A percentile compares a stretch with the other conserved stretches of the same genome.
Conservation (phyloP, 2,113 vertebrate species). For the Cynopterus brachyotis region DNA sequence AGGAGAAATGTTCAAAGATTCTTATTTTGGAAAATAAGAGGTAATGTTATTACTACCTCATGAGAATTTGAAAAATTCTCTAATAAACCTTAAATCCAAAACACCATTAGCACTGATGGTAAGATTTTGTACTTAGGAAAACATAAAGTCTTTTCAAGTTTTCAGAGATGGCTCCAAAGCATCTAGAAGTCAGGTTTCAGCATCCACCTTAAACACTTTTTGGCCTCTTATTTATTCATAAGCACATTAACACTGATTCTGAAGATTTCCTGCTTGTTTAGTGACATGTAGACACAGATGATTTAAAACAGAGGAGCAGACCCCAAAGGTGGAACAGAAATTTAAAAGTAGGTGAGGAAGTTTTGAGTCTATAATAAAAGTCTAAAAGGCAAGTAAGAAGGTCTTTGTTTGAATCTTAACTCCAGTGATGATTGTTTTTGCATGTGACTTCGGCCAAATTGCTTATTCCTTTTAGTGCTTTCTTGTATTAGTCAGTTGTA, state of each 20-base stretch:
- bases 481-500: background rate
- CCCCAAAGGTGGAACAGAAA: background rate
- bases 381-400: background rate
- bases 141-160: background rate
- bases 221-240: background rate
- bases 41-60: background rate
- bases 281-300: background rate
- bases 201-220: background rate
- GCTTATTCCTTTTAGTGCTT: background rate
- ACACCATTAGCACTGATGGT: background rate
- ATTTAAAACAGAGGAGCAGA: background rate
- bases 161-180: background rate
- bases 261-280: background rate
- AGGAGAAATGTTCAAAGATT: constrained; percentile 12
- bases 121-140: constrained; percentile 44
- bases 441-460: background rate
- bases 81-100: background rate
- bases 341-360: background rate
- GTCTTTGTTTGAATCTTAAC: constrained; percentile 7
- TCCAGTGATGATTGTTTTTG: background rate
- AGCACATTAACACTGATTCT: background rate
- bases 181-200: background rate
- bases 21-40: background rate
- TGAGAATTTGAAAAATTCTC: constrained; percentile 27
- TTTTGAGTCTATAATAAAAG: background rate